These are phyloP conservation scores for crab-eating macaque (Macaca fascicularis) DNA, from an alignment of 2,113 vertebrate species.

Conservation along the genomic window DNA sequence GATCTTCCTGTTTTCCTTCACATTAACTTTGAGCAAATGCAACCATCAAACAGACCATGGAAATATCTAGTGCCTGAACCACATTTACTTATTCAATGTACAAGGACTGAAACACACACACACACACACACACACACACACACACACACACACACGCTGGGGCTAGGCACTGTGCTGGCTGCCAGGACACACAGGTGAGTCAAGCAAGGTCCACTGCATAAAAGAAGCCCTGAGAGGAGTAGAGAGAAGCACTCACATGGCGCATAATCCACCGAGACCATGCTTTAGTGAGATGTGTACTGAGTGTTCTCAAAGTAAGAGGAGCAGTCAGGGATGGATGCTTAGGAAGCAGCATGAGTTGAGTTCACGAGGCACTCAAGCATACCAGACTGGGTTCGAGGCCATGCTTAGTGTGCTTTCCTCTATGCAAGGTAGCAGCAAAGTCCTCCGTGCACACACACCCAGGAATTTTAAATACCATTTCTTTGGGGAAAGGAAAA, in stretches of 20 bases:
- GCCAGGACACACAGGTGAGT: background rate
- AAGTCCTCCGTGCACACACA: background rate
- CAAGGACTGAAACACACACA: background rate
- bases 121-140: background rate
- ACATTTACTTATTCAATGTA: background rate
- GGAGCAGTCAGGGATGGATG: background rate
- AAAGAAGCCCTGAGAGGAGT: background rate
- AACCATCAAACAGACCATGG: background rate
- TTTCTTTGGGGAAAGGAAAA: background rate
- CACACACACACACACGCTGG: fast-evolving
- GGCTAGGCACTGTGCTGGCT: background rate
- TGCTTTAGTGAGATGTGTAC: background rate
- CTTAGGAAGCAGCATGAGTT: background rate
- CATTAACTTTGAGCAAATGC: background rate
- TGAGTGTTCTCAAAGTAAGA: background rate
- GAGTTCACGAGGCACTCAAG: too few species aligned
- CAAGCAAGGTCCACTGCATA: background rate
- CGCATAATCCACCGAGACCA: background rate
- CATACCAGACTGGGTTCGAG: background rate
- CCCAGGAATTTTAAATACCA: background rate
- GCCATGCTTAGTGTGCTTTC: fast-evolving
- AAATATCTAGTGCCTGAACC: background rate
- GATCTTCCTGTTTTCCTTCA: background rate
- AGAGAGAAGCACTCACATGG: background rate
- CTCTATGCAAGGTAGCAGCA: background rate